Percentiles rank a stretch among this genome's conserved stretches.
Evolutionary conservation across 2,888 invertebrate species (phyloP).

Genomic region (Nipponacmea schrenckii): DNA sequence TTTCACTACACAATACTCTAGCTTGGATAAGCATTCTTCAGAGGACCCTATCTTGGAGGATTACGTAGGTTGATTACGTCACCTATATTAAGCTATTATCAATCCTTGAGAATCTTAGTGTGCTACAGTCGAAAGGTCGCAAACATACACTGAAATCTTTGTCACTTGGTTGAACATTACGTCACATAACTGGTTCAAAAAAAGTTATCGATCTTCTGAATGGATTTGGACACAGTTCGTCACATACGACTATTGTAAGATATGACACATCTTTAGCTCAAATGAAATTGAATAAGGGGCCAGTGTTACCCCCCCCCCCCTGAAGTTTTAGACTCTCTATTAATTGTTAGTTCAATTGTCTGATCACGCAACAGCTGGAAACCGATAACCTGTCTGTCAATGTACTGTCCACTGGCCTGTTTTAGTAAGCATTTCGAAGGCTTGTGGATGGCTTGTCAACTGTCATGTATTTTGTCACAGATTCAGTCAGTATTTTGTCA

Average conservation of each 20-base stretch:
- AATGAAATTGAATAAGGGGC: background rate
- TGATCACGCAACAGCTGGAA: conserved; percentile 5
- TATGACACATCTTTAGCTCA: conserved; percentile 13
- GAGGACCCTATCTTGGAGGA: background rate
- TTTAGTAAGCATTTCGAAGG: no score
- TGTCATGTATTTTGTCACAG: no score
- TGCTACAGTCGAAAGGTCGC: conserved; percentile 5
- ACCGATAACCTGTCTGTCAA: no score
- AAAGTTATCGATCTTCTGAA: conserved; percentile 11
- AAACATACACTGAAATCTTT: conserved; percentile 9
- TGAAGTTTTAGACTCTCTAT: background rate
- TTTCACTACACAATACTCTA: background rate
- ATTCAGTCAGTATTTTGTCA: no score
- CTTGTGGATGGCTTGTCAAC: no score
- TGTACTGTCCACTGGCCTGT: no score
- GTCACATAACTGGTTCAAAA: conserved; percentile 13
- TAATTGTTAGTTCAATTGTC: conserved; percentile 10
- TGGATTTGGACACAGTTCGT: conserved; percentile 13
- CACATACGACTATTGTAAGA: background rate
- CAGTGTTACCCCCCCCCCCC: no score
- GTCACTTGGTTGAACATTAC: conserved; percentile 6
- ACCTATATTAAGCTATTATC: conserved; percentile 6
- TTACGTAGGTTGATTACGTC: background rate
- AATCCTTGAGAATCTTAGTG: conserved; percentile 11
- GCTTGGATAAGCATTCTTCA: background rate